Percentiles rank a stretch among this genome's conserved stretches.
phyloP scores from a whole-genome alignment of 2,113 vertebrate genomes.

The Crotophaga sulcirostris region DNA sequence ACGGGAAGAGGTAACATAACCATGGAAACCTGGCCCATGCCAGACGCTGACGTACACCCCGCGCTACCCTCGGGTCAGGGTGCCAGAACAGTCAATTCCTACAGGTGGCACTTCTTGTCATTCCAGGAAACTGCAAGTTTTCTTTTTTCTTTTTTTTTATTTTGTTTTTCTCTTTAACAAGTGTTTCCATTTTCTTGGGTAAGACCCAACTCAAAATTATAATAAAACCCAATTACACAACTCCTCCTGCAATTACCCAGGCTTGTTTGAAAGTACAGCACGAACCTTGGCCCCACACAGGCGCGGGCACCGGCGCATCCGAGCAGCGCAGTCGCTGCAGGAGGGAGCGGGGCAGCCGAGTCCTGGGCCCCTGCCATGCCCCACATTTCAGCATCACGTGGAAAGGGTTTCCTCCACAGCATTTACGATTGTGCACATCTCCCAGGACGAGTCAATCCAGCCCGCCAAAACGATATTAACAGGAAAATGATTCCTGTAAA shows the following conservation, averaged over 20 bases:
- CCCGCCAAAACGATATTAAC: accelerated
- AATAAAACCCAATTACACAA: not conserved
- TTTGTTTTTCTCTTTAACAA: not conserved
- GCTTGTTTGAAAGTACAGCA: not conserved
- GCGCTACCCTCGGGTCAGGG: slow-evolving; percentile 9
- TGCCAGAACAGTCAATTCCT: not conserved
- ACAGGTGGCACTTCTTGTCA: not conserved
- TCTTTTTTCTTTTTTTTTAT: not conserved
- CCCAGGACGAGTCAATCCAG: not conserved
- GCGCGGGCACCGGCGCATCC: accelerated
- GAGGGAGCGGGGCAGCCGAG: not conserved
- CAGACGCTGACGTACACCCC: not conserved
- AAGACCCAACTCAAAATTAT: not conserved
- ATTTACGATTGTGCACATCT: not conserved
- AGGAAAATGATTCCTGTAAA: not conserved
- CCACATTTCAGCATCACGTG: not conserved
- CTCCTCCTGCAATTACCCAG: not conserved
- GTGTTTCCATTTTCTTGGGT: not conserved
- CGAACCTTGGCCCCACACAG: not conserved
- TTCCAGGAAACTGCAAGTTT: slow-evolving; percentile 25
- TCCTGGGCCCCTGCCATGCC: not conserved
- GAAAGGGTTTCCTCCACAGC: not conserved
- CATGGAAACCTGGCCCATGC: slow-evolving; percentile 39
- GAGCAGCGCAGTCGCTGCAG: not conserved
- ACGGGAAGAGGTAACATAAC: not conserved